phyloP scores from a whole-genome alignment of 1,140 invertebrate species.

The Centruroides sculpturatus region DNA sequence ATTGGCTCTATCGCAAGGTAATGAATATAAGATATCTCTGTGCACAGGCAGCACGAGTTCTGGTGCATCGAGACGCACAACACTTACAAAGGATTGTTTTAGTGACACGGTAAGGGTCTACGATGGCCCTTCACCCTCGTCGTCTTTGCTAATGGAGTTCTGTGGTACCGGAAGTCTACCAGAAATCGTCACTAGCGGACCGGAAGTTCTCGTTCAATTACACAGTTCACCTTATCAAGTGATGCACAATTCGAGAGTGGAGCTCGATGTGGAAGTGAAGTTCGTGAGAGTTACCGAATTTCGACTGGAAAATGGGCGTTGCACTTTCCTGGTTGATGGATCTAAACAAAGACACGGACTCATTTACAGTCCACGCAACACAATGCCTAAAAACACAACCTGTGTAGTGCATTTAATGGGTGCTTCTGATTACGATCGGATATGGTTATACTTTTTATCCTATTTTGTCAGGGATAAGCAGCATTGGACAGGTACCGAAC shows the following conservation, averaged over 20 bases:
- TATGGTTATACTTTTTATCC: constrained; percentile 65
- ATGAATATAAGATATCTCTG: constrained; percentile 20
- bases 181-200: constrained; percentile 60
- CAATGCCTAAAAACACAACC: constrained; percentile 65
- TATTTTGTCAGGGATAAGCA: constrained; percentile 18
- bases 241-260: constrained; percentile 52
- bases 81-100: constrained; percentile 51
- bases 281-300: constrained; percentile 28
- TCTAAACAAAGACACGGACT: constrained; percentile 53
- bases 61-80: not conserved
- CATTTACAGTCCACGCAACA: constrained; percentile 60
- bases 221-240: constrained; percentile 74
- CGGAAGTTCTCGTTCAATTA: constrained; percentile 72
- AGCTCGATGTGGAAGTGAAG: constrained; percentile 68
- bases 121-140: constrained; percentile 72
- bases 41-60: constrained; percentile 7
- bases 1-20: constrained; percentile 12
- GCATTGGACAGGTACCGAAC: constrained; percentile 15
- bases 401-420: constrained; percentile 70
- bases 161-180: constrained; percentile 71
- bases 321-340: constrained; percentile 70
- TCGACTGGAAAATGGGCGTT: constrained; percentile 47
- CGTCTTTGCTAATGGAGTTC: constrained; percentile 72
- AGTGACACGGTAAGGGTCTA: constrained; percentile 76
- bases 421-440: constrained; percentile 47